phyloP scores from a whole-genome alignment of 1,140 invertebrate genomes.

The Dendroctonus ponderosae region DNA sequence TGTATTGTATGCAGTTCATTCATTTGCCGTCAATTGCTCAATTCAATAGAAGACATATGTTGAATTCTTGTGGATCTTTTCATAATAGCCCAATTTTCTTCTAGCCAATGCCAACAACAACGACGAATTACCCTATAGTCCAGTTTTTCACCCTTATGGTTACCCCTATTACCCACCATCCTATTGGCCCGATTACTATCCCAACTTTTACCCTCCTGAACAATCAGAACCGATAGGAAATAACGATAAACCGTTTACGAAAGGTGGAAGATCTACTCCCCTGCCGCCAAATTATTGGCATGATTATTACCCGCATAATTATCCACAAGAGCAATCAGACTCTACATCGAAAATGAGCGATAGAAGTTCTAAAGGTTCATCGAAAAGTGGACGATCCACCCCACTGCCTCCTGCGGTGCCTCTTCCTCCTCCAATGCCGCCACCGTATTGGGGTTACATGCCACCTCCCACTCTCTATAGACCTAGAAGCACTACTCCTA shows the following conservation, averaged over 20 bases:
- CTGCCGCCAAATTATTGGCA: slow-evolving; percentile 30
- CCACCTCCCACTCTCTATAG: slow-evolving; percentile 16
- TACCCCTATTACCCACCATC: slow-evolving; percentile 46
- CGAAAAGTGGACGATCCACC: slow-evolving; percentile 10
- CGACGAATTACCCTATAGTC: slow-evolving; percentile 45
- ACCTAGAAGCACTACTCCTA: slow-evolving; percentile 15
- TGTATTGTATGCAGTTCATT: too few relatives aligned
- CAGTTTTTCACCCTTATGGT: slow-evolving; percentile 43
- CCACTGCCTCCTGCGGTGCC: slow-evolving; percentile 13
- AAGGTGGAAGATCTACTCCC: slow-evolving; percentile 21
- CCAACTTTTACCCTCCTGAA: slow-evolving; percentile 27
- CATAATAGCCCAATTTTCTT: slow-evolving; percentile 41
- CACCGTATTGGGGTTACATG: slow-evolving; percentile 39
- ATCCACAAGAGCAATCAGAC: slow-evolving; percentile 20
- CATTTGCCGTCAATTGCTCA: too few relatives aligned
- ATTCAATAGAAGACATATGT: too few relatives aligned
- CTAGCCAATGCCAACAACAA: slow-evolving; percentile 47
- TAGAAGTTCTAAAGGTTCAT: slow-evolving; percentile 7
- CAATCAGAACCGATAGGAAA: slow-evolving; percentile 16
- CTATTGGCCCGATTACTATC: slow-evolving; percentile 41
- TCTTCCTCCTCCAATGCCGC: slow-evolving; percentile 22
- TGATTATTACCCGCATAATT: slow-evolving; percentile 29
- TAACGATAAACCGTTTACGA: slow-evolving; percentile 7
- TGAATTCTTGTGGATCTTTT: too few relatives aligned
- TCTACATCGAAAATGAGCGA: slow-evolving; percentile 25